These are phyloP conservation scores for Sitta europaea DNA, from an alignment of 2,113 vertebrate genomes.

Conservation along the genomic window DNA sequence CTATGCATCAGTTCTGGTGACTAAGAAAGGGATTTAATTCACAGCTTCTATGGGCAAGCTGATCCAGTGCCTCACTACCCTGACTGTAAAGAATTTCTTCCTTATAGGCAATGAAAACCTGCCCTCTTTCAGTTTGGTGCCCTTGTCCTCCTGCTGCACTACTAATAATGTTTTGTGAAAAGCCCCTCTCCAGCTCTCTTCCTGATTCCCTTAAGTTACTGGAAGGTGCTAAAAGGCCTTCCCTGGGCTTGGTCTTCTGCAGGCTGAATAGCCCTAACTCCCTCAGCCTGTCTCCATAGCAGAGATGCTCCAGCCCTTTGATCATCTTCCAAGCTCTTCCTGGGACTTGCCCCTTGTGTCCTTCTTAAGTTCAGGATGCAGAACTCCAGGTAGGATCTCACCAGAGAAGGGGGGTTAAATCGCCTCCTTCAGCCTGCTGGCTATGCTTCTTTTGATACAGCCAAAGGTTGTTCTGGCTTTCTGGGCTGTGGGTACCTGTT, in stretches of 20 bases:
- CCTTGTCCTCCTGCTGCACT: neutral
- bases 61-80: neutral
- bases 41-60: neutral
- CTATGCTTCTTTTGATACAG: neutral
- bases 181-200: neutral
- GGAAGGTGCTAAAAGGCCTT: neutral
- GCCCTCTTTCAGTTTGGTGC: neutral
- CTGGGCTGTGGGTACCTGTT: neutral
- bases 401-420: neutral
- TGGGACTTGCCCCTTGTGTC: accelerated
- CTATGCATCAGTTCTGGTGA: too few species aligned
- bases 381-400: neutral
- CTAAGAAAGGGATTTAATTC: neutral
- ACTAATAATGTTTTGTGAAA: neutral
- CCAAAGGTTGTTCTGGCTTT: too few species aligned
- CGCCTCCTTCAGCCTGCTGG: neutral
- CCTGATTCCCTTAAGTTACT: neutral
- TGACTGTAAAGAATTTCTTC: neutral
- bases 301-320: neutral
- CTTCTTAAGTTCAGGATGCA: neutral
- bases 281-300: neutral
- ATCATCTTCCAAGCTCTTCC: neutral
- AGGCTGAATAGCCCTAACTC: neutral
- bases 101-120: neutral
- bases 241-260: neutral